Percentiles rank a stretch among this genome's conserved stretches.
These are phyloP conservation scores for Sarcophilus harrisii DNA, from an alignment of 2,797 vertebrate species.

Conservation along the genomic window DNA sequence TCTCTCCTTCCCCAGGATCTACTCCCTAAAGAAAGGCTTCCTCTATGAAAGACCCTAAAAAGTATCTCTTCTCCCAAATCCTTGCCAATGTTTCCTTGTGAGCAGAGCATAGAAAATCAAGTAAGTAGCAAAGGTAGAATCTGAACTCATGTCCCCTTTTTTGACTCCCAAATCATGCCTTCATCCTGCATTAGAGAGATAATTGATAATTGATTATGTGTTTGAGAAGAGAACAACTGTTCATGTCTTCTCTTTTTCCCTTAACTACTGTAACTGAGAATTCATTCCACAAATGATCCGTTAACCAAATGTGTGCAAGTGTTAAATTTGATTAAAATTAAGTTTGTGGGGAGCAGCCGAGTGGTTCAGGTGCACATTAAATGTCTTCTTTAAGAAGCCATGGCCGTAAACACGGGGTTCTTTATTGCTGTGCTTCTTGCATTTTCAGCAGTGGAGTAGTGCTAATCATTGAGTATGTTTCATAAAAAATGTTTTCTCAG, in stretches of 20 bases:
- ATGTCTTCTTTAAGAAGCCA: conserved; percentile 57
- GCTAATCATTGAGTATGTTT: conserved; percentile 82
- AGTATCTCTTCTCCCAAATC: not conserved
- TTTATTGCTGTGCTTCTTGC: conserved; percentile 58
- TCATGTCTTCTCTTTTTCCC: conserved; percentile 31
- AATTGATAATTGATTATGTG: not conserved
- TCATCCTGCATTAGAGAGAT: not conserved
- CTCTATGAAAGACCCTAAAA: not conserved
- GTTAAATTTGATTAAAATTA: conserved; percentile 58
- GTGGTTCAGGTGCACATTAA: conserved; percentile 70
- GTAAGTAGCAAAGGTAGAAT: not conserved
- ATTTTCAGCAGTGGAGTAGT: conserved; percentile 67
- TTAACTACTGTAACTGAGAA: conserved; percentile 51
- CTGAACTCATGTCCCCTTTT: not conserved
- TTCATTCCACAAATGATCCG: conserved; percentile 73
- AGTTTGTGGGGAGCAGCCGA: conserved; percentile 55
- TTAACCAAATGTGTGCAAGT: conserved; percentile 74
- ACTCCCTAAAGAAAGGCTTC: not conserved
- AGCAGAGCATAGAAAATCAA: not conserved
- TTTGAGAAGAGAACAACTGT: not conserved
- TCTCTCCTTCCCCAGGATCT: not conserved
- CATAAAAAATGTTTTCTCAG: conserved; percentile 82
- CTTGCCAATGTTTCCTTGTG: not conserved
- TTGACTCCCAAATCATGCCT: not conserved
- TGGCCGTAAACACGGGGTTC: conserved; percentile 75